Evolutionary conservation across 1,140 invertebrate genomes (phyloP).

Genomic region (Bombus consobrinus): DNA sequence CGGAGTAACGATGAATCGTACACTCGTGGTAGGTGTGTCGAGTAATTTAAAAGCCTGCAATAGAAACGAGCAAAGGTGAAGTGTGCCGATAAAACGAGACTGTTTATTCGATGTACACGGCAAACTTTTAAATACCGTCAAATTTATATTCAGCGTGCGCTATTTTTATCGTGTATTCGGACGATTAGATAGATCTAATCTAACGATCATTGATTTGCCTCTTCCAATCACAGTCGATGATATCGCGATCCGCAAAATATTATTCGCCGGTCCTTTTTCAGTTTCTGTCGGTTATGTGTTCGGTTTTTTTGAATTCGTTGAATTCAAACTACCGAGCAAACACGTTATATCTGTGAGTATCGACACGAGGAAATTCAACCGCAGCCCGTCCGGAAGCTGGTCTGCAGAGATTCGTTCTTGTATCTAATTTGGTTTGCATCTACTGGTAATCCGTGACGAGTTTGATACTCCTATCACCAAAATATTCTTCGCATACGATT

Average conservation of each 20-base stretch:
- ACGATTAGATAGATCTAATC: slow-evolving; percentile 11
- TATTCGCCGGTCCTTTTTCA: no score
- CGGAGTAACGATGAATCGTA: background rate
- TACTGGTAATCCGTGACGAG: slow-evolving; percentile 37
- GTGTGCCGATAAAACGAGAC: slow-evolving; percentile 1
- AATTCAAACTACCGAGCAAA: background rate
- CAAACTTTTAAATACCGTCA: background rate
- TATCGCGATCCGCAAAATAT: background rate
- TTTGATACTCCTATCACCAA: slow-evolving; percentile 53
- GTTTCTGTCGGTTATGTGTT: background rate
- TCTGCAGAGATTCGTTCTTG: slow-evolving; percentile 54
- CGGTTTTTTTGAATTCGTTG: background rate
- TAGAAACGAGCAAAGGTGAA: slow-evolving; percentile 9
- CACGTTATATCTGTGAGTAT: slow-evolving; percentile 21
- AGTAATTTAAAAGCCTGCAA: background rate
- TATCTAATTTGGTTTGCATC: slow-evolving; percentile 48
- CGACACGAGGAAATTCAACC: slow-evolving; percentile 56
- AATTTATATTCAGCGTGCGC: background rate
- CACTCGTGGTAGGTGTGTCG: background rate
- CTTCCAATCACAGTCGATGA: background rate
- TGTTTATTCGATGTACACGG: background rate
- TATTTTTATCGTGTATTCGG: slow-evolving; percentile 4
- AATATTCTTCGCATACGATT: slow-evolving; percentile 21
- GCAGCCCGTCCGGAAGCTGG: slow-evolving; percentile 58
- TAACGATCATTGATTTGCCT: background rate